phyloP scores from a whole-genome alignment of 2,113 vertebrate species.

The Triplophysa siluroides region DNA sequence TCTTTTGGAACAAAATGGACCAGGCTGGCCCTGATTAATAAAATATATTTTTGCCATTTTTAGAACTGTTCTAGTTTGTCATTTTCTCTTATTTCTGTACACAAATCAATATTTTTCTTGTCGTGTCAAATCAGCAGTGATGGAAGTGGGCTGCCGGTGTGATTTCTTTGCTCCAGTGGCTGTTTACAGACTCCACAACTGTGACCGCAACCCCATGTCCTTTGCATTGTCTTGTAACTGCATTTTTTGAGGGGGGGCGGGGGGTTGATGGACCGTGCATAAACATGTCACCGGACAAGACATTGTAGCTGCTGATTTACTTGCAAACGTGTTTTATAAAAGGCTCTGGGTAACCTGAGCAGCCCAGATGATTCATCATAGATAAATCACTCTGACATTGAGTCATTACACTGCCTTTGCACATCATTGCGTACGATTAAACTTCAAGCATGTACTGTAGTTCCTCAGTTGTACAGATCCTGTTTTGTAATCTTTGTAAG shows the following conservation, averaged over 20 bases:
- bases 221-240: constrained; percentile 74
- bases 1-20: constrained; percentile 55
- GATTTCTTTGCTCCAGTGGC: constrained; percentile 62
- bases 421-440: constrained; percentile 72
- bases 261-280: constrained; percentile 53
- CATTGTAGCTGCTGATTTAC: constrained; percentile 55
- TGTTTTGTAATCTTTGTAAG: constrained; percentile 79
- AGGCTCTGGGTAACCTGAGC: constrained; percentile 17
- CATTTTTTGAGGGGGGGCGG: constrained; percentile 54
- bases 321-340: not conserved
- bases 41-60: constrained; percentile 74
- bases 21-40: constrained; percentile 81
- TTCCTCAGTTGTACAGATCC: constrained; percentile 75
- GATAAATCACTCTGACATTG: constrained; percentile 57
- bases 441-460: constrained; percentile 76
- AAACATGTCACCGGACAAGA: constrained; percentile 57
- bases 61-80: constrained; percentile 55
- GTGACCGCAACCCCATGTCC: constrained; percentile 69
- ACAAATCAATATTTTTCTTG: constrained; percentile 57
- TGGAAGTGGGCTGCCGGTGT: constrained; percentile 54
- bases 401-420: constrained; percentile 73
- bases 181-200: constrained; percentile 71
- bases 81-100: constrained; percentile 51
- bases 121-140: constrained; percentile 54
- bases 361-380: constrained; percentile 14